Evolutionary conservation across 2,797 vertebrate genomes (phyloP).

Genomic region (Epinephelus malabaricus): DNA sequence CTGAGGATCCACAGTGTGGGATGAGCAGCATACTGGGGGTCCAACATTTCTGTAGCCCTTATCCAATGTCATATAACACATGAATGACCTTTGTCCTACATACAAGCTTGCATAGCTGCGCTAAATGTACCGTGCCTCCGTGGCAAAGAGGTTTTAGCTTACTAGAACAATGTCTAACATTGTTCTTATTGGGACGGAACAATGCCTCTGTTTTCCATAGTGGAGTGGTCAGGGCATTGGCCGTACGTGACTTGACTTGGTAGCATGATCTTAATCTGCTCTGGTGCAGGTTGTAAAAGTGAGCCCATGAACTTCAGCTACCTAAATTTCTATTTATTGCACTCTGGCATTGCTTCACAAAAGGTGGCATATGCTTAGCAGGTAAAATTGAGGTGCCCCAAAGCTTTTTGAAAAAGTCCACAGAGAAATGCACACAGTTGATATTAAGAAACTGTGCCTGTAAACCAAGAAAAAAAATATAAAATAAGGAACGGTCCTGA

Average conservation of each 20-base stretch:
- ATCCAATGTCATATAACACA: not conserved
- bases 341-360: not conserved
- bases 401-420: too few species aligned
- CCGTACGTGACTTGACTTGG: not conserved
- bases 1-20: not conserved
- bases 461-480: too few species aligned
- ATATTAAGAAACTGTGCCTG: too few species aligned
- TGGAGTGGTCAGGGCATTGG: not conserved
- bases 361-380: not conserved
- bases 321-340: not conserved
- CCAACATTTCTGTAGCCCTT: not conserved
- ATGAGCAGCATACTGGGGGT: not conserved
- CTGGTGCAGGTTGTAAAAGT: conserved; percentile 1
- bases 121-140: not conserved
- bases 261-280: not conserved
- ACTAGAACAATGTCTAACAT: not conserved
- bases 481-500: too few species aligned
- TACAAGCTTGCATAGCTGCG: not conserved
- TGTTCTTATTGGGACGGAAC: not conserved
- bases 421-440: too few species aligned
- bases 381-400: too few species aligned
- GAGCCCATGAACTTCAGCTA: not conserved
- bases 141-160: not conserved
- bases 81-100: not conserved
- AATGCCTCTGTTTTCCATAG: not conserved